phyloP scores from a whole-genome alignment of 2,888 invertebrate species.

The Ichneumon xanthorius region DNA sequence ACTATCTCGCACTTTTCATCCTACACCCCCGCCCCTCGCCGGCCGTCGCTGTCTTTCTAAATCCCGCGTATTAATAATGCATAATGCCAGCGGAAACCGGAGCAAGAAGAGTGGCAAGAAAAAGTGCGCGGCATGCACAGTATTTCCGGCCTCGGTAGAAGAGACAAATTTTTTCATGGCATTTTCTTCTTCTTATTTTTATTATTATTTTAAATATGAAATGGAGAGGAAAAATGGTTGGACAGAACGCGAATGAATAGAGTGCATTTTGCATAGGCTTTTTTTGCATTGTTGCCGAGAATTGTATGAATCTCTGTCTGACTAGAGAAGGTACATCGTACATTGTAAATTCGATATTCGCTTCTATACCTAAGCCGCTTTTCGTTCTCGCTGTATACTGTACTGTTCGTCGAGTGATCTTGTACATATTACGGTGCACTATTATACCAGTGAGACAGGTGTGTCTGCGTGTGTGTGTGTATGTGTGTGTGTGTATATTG shows the following conservation, averaged over 20 bases:
- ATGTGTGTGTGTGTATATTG: background rate
- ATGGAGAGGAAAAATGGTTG: background rate
- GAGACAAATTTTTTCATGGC: background rate
- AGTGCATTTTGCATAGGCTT: background rate
- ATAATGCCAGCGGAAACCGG: constrained; percentile 44
- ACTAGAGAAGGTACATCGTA: background rate
- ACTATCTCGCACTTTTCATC: constrained; percentile 6
- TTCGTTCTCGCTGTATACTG: background rate
- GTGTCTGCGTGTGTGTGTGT: background rate
- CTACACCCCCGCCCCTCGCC: background rate
- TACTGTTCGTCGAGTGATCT: constrained; percentile 2
- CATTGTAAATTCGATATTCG: constrained; percentile 25
- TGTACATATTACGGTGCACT: background rate
- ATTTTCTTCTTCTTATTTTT: background rate
- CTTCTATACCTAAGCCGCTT: constrained; percentile 5
- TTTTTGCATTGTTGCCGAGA: constrained; percentile 26
- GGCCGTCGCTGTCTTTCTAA: background rate
- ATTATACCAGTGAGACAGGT: background rate
- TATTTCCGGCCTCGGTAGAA: constrained; percentile 23
- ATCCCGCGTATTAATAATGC: constrained; percentile 44
- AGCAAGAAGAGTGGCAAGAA: background rate
- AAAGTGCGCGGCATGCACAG: constrained; percentile 28
- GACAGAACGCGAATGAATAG: background rate
- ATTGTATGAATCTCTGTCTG: constrained; percentile 17
- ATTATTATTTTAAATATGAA: background rate